These are phyloP conservation scores for Trichogramma dendrolimi DNA, from an alignment of 2,888 invertebrate genomes.

Conservation along the genomic window DNA sequence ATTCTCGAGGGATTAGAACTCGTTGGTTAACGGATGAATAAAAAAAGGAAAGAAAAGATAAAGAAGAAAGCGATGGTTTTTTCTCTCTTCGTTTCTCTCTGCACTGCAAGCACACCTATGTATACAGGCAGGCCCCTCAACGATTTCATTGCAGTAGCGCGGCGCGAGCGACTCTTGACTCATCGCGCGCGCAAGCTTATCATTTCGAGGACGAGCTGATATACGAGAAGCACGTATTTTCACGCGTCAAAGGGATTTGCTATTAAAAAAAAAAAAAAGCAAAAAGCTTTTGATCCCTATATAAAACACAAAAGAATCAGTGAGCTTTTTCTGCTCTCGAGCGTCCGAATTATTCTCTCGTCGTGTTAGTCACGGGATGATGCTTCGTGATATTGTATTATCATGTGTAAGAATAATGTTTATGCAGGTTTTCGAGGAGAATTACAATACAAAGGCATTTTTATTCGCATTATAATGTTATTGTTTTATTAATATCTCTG, in stretches of 20 bases:
- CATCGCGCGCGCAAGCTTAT: no score
- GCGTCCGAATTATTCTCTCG: not conserved
- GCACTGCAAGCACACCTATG: no score
- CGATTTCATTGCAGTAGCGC: no score
- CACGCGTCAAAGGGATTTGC: no score
- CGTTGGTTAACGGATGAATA: conserved; percentile 34
- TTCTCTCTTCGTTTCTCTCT: not conserved
- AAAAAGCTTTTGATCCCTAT: no score
- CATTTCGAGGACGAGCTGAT: no score
- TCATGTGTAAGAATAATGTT: not conserved
- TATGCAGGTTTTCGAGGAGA: not conserved
- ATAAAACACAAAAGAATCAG: no score
- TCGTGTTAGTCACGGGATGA: not conserved
- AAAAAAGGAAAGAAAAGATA: conserved; percentile 3
- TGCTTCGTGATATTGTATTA: no score
- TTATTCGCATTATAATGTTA: conserved; percentile 38
- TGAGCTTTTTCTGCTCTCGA: not conserved
- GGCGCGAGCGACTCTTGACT: no score
- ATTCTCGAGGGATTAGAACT: conserved; percentile 38
- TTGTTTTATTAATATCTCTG: conserved; percentile 51
- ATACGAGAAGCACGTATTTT: no score
- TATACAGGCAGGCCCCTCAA: no score
- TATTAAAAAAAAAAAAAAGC: no score
- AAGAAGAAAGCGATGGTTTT: conserved; percentile 1
- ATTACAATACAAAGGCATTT: conserved; percentile 8